Base-by-base conservation (phyloP, 1,140 invertebrate species). In the Harpegnathos saltator region DNA sequence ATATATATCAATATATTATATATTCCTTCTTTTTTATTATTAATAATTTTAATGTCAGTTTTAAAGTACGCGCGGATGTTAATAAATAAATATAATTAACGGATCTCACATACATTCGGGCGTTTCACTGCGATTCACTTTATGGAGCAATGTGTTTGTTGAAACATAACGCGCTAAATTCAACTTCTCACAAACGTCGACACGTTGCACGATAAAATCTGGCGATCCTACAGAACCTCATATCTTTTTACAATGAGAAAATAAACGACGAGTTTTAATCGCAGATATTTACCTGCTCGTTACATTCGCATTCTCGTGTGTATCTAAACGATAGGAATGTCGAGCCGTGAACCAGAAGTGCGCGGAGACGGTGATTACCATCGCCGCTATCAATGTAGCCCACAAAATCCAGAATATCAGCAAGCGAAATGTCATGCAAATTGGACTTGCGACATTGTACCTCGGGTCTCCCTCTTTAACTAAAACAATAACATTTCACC, bases 341-440 rank as follows among this genome's bases (percentile, higher is more conserved):
- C 22, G 65, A 19, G 52, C 33, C 19, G 14, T 80, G 7, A 71
- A 71, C 7, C 65, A 80, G 59, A 80, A 80, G 15, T 48, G 69
- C 7, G 24, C 58, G 24, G 71, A 9, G 48, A 80, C 12, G 19
- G 12, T 22, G 14, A 69, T 68, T 44, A 59, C 58, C 5, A 80
- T 48, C 1, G 75, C 52, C 17, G 48, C 29, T 59, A 80, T 48
- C 9, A 80, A 58, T 15, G 15, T 7, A 71, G 9, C n/a, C 75
- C 65, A 80, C 9, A 80, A 48, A 44, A 17, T 59, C 75, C 65
- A 80, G 69, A 80, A 80, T 80, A 80, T 48, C 44, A 80, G 48
- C 58, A 80, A 69, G 12, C 75, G 65, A 0, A 69, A 71, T 29
- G 69, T 80, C 65, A 80, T 80, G 33, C 75, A 80, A 48, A 59